phyloP scores from a whole-genome alignment of 2,888 invertebrate species.

The Scrobipalpa costella region DNA sequence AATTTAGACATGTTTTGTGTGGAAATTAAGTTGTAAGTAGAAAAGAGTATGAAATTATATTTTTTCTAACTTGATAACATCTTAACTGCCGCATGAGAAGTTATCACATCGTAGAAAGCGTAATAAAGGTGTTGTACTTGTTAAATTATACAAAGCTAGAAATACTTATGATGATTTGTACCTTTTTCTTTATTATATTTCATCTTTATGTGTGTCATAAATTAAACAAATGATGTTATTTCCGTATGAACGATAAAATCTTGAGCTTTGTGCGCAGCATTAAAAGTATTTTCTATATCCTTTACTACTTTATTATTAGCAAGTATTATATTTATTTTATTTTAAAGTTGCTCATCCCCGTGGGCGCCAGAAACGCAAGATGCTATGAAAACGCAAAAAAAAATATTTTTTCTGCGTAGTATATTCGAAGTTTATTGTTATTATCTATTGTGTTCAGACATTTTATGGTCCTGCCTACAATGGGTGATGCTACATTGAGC shows the following conservation, averaged over 20 bases:
- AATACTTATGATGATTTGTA: no score
- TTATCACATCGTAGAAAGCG: conserved; percentile 7
- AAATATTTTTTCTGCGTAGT: background rate
- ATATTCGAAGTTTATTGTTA: conserved; percentile 11
- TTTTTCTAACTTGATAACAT: background rate
- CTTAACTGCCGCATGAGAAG: background rate
- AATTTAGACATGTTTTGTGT: conserved; percentile 8
- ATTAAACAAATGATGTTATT: no score
- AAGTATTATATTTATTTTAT: background rate
- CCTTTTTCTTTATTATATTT: no score
- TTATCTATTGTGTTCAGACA: conserved; percentile 18
- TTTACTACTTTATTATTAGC: background rate
- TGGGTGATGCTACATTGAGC: background rate
- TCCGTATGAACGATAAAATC: no score
- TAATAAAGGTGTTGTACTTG: background rate
- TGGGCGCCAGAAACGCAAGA: conserved; percentile 8
- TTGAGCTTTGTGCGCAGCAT: no score
- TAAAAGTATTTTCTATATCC: background rate
- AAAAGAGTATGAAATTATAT: background rate
- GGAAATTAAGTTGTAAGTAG: conserved; percentile 11
- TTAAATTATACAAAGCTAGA: background rate
- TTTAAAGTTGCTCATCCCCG: background rate
- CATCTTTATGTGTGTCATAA: no score
- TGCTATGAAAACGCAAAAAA: background rate
- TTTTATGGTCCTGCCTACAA: background rate